Percentiles rank a stretch among this genome's conserved stretches.
Evolutionary conservation across 2,797 vertebrate genomes (phyloP).

Genomic region (Myotis vivesi): DNA sequence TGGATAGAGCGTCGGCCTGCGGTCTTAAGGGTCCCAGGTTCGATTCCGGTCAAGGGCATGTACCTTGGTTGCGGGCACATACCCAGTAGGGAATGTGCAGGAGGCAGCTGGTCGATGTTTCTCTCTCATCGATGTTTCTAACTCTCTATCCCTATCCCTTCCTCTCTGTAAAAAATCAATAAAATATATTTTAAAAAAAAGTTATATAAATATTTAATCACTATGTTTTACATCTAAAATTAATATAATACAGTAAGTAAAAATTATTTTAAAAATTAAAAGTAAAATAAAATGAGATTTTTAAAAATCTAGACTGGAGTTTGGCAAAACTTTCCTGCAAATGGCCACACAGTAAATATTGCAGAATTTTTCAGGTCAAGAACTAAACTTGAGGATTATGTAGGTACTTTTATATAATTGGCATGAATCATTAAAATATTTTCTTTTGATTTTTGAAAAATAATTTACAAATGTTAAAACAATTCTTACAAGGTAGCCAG

Average conservation of each 20-base stretch:
- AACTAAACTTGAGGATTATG: not conserved
- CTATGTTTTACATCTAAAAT: not conserved
- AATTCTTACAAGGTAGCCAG: not conserved
- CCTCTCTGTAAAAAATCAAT: no score
- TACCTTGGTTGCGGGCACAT: no score
- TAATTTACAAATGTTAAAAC: not conserved
- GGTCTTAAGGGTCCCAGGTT: no score
- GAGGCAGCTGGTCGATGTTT: no score
- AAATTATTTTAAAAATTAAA: not conserved
- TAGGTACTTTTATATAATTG: not conserved
- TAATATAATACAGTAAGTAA: not conserved
- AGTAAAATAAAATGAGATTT: not conserved
- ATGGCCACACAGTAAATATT: not conserved
- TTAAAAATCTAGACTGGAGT: not conserved
- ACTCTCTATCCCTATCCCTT: no score
- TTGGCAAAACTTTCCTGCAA: not conserved
- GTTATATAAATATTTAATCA: not conserved
- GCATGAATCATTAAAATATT: not conserved
- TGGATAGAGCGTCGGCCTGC: no score
- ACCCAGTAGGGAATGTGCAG: no score
- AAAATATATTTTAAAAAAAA: no score
- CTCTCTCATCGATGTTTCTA: no score
- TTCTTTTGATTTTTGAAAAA: not conserved
- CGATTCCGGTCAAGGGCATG: no score
- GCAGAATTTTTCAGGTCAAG: not conserved